A percentile compares a stretch with the other conserved stretches of the same genome.
phyloP scores from a whole-genome alignment of 2,888 invertebrate species.

The Cantharis rufa region DNA sequence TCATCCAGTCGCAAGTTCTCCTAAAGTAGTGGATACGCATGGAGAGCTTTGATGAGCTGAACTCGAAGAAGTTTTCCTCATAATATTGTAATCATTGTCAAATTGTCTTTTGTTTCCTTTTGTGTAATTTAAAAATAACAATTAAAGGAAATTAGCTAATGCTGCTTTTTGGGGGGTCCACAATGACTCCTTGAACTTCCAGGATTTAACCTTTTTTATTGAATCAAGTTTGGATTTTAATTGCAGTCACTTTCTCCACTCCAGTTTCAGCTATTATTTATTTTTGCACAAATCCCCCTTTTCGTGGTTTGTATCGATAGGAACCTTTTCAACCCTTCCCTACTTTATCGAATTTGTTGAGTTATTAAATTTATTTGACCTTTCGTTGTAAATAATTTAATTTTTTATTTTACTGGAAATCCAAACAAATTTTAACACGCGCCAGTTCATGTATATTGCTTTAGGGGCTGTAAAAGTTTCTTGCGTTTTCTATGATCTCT shows the following conservation, averaged over 20 bases:
- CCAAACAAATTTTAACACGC: not conserved
- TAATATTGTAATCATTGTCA: not conserved
- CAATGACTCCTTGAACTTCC: not conserved
- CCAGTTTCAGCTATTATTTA: not conserved
- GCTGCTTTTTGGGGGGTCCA: not conserved
- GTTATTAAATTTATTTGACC: not conserved
- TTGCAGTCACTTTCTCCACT: not conserved
- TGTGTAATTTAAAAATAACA: not conserved
- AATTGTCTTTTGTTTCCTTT: not conserved
- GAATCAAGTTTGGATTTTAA: too few relatives aligned
- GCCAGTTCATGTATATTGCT: slow-evolving; percentile 5
- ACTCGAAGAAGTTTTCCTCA: not conserved
- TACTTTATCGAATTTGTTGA: not conserved
- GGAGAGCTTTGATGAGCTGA: not conserved
- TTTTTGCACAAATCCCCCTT: not conserved
- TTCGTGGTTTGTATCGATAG: not conserved
- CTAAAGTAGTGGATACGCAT: not conserved
- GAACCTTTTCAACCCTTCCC: not conserved
- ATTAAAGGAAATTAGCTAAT: not conserved
- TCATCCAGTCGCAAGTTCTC: not conserved
- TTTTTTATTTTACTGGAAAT: not conserved
- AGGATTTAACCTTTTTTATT: not conserved
- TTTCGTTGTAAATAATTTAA: not conserved
- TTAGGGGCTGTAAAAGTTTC: slow-evolving; percentile 6
- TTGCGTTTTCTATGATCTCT: slow-evolving; percentile 17